These are phyloP conservation scores for Troides aeacus DNA, from an alignment of 2,888 invertebrate species.

Conservation along the genomic window DNA sequence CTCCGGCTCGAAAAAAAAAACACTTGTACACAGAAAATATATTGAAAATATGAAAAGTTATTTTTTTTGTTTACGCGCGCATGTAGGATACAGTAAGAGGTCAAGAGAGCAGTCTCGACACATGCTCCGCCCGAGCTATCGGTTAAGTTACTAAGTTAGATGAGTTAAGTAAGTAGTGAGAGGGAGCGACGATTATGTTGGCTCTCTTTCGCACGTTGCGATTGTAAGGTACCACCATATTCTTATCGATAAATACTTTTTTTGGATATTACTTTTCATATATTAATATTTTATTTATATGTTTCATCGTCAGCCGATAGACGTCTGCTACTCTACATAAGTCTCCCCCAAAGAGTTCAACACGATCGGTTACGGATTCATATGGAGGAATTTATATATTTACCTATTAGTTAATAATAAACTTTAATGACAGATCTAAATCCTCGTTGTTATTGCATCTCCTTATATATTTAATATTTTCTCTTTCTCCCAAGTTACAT, in stretches of 20 bases:
- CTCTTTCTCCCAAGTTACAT: no score
- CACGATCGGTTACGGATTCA: no score
- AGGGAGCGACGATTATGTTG: conserved; percentile 20
- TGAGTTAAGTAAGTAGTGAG: conserved; percentile 23
- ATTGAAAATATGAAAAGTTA: conserved; percentile 2
- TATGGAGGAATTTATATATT: no score
- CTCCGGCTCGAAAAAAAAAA: background rate
- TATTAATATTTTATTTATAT: background rate
- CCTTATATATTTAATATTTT: no score
- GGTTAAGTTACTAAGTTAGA: conserved; percentile 30
- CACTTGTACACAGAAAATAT: conserved; percentile 17
- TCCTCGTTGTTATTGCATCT: no score
- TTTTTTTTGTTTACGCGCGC: conserved; percentile 27
- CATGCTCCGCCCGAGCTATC: conserved; percentile 27
- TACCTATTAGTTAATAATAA: no score
- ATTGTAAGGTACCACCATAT: conserved; percentile 3
- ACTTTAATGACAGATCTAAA: no score
- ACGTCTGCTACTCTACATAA: no score
- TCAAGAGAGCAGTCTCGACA: conserved; percentile 24
- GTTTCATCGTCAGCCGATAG: no score
- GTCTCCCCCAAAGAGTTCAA: no score
- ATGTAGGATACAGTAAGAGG: conserved; percentile 24
- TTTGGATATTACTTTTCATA: background rate
- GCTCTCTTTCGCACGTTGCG: conserved; percentile 27
- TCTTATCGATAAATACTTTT: conserved; percentile 21